Conservation (phyloP, 2,797 vertebrate genomes). For the Halcyon chelicuti region DNA sequence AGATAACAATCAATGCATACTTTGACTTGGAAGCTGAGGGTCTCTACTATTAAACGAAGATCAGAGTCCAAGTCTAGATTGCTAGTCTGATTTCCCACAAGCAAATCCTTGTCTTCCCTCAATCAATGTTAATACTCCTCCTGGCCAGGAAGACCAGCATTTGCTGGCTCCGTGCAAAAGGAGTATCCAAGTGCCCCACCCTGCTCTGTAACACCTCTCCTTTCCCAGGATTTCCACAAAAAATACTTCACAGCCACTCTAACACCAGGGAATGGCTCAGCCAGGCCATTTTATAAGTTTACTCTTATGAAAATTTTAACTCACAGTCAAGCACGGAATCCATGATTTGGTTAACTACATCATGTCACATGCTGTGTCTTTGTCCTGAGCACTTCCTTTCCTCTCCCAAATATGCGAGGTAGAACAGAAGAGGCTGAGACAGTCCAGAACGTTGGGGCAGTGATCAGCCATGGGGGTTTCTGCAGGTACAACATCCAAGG, state of each 20-base stretch:
- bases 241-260: background rate
- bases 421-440: background rate
- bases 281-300: background rate
- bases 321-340: background rate
- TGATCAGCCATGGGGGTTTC: accelerated
- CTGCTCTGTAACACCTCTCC: background rate
- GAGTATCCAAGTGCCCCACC: background rate
- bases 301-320: background rate
- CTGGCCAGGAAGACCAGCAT: background rate
- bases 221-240: background rate
- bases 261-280: background rate
- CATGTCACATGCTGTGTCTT: accelerated
- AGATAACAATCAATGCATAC: background rate
- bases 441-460: background rate
- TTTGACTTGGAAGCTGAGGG: background rate
- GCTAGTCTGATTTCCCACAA: background rate
- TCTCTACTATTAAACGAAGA: background rate
- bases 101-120: background rate
- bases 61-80: background rate
- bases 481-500: background rate
- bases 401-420: background rate
- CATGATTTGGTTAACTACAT: background rate
- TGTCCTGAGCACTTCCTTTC: background rate
- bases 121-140: background rate
- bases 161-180: background rate